A percentile compares a stretch with the other conserved stretches of the same genome.
phyloP scores from a whole-genome alignment of 2,113 vertebrate genomes.

The Actinemys pallida region DNA sequence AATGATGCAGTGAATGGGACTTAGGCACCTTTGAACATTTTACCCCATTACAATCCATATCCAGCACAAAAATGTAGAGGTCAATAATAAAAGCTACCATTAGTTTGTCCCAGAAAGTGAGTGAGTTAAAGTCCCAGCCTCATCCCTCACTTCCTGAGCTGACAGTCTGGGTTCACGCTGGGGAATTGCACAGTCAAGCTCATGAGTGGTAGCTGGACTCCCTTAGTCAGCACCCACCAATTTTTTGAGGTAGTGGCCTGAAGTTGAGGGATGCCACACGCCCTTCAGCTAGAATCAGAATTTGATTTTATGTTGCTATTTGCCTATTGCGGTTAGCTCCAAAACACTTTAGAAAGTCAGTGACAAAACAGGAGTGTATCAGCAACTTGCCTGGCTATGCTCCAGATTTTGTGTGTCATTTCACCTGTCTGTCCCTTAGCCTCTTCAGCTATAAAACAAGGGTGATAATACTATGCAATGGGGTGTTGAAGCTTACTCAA shows the following conservation, averaged over 20 bases:
- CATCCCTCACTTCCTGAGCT: no score
- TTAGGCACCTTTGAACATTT: background rate
- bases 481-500: background rate
- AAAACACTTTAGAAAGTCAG: background rate
- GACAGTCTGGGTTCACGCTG: background rate
- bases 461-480: background rate
- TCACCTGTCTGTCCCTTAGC: background rate
- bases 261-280: background rate
- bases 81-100: background rate
- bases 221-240: background rate
- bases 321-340: background rate
- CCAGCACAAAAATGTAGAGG: background rate
- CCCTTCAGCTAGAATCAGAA: background rate
- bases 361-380: background rate
- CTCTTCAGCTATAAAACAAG: background rate
- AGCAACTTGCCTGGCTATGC: background rate
- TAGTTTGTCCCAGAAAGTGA: background rate
- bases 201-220: background rate
- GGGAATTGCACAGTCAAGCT: background rate
- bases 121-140: background rate
- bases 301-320: background rate
- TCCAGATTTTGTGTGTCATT: background rate
- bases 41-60: background rate
- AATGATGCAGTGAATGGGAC: background rate
- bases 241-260: background rate